Evolutionary conservation across 2,797 vertebrate genomes (phyloP).

Genomic region (Betta splendens): DNA sequence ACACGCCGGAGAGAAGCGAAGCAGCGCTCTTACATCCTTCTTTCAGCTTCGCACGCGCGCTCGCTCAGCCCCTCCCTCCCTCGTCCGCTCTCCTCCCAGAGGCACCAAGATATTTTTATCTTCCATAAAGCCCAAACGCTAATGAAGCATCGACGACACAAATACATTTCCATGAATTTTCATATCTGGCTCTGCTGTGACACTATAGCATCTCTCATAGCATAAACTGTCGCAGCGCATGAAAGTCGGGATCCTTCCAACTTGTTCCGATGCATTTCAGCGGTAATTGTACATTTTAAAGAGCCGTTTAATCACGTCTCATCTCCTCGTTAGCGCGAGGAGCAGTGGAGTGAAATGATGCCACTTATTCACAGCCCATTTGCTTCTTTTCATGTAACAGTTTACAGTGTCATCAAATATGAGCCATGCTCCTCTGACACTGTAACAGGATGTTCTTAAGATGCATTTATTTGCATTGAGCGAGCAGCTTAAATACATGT

Average conservation of each 20-base stretch:
- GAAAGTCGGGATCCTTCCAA: neutral
- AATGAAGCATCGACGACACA: conserved; percentile 72
- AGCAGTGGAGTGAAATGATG: conserved; percentile 18
- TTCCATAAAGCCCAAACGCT: conserved; percentile 64
- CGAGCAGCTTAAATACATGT: neutral
- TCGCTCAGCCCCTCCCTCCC: conserved; percentile 36
- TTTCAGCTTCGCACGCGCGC: conserved; percentile 20
- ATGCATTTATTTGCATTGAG: neutral
- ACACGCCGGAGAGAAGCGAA: conserved; percentile 6
- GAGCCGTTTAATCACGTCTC: neutral
- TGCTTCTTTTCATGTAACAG: conserved; percentile 13
- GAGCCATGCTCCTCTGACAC: conserved; percentile 7
- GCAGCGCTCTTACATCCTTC: conserved; percentile 12
- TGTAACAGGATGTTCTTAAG: neutral
- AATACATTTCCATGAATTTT: conserved; percentile 59
- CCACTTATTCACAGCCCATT: conserved; percentile 38
- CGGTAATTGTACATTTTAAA: conserved; percentile 9
- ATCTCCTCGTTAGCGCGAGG: conserved; percentile 19
- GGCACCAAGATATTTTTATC: conserved; percentile 80
- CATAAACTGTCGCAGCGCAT: conserved; percentile 11
- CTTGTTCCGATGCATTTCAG: neutral
- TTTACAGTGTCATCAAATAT: conserved; percentile 15
- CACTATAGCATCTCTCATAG: conserved; percentile 8
- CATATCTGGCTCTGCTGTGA: conserved; percentile 32
- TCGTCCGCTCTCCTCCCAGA: conserved; percentile 63